phyloP scores from a whole-genome alignment of 2,888 invertebrate species.

The Nomada lathburiana region DNA sequence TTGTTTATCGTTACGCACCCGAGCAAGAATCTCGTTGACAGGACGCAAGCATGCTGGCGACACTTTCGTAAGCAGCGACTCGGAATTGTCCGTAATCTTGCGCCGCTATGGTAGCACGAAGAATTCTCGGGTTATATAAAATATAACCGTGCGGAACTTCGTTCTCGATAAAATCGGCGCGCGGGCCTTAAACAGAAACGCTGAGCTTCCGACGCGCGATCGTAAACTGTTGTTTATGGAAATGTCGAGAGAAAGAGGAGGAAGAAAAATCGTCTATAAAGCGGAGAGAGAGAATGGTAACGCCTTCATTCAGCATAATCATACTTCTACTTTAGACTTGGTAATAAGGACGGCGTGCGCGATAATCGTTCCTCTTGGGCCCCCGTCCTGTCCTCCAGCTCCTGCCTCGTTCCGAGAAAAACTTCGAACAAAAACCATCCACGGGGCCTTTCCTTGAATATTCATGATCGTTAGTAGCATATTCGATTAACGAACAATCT shows the following conservation, averaged over 20 bases:
- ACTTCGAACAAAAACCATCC: slow-evolving; percentile 1
- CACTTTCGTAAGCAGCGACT: slow-evolving; percentile 19
- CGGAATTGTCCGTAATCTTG: slow-evolving; percentile 9
- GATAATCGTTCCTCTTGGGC: slow-evolving; percentile 26
- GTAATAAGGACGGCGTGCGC: slow-evolving; percentile 38
- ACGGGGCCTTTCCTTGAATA: slow-evolving; percentile 26
- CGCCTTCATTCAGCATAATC: slow-evolving; percentile 38
- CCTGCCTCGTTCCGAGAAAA: slow-evolving; percentile 10
- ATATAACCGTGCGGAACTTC: slow-evolving; percentile 36
- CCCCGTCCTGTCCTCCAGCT: slow-evolving; percentile 25
- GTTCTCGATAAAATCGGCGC: slow-evolving; percentile 44
- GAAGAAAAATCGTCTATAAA: slow-evolving; percentile 20
- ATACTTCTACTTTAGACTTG: slow-evolving; percentile 29
- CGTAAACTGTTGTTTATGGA: slow-evolving; percentile 52
- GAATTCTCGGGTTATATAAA: slow-evolving; percentile 24
- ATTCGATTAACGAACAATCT: slow-evolving; percentile 34
- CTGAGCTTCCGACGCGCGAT: slow-evolving; percentile 26
- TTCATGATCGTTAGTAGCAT: slow-evolving; percentile 23
- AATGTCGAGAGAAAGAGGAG: slow-evolving; percentile 13
- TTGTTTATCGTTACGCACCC: not conserved
- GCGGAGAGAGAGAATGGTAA: slow-evolving; percentile 22
- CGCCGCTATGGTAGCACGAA: not conserved
- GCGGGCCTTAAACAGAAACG: slow-evolving; percentile 34
- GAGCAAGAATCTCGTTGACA: slow-evolving; percentile 5
- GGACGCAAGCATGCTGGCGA: not conserved